Evolutionary conservation across 2,888 invertebrate species (phyloP).

Genomic region (Acheta domesticus): DNA sequence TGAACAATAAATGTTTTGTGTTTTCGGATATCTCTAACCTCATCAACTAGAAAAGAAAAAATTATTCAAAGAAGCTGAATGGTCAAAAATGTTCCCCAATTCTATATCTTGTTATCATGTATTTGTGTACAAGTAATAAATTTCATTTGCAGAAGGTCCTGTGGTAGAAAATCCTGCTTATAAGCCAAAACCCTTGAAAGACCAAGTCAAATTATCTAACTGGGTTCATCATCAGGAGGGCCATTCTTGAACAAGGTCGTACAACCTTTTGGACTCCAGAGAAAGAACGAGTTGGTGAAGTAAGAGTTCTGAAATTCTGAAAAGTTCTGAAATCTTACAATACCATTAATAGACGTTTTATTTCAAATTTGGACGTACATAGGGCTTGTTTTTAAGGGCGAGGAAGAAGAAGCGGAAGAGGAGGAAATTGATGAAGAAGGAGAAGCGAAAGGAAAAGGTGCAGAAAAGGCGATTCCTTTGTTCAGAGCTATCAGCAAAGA

Average conservation of each 20-base stretch:
- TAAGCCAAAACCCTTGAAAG: constrained; percentile 64
- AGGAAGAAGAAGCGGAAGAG: constrained; percentile 37
- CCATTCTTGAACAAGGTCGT: constrained; percentile 77
- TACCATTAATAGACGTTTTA: too few relatives aligned
- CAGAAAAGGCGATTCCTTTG: constrained; percentile 47
- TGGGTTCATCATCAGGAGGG: constrained; percentile 83
- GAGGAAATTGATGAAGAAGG: constrained; percentile 55
- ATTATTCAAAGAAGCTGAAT: too few relatives aligned
- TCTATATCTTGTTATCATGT: too few relatives aligned
- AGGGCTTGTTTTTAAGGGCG: too few relatives aligned
- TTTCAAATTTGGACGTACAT: too few relatives aligned
- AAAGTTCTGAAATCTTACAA: background rate
- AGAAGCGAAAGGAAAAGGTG: constrained; percentile 57
- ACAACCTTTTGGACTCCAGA: constrained; percentile 70
- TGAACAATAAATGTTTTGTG: too few relatives aligned
- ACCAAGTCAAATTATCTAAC: constrained; percentile 63
- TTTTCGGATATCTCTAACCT: too few relatives aligned
- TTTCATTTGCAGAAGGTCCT: constrained; percentile 37
- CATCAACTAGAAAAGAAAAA: too few relatives aligned
- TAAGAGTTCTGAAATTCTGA: constrained; percentile 38
- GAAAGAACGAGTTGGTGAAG: constrained; percentile 48
- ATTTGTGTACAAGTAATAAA: background rate
- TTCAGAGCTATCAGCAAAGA: background rate
- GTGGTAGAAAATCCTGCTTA: constrained; percentile 64
- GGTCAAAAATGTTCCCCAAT: too few relatives aligned